Evolutionary conservation across 2,888 invertebrate species (phyloP).

Genomic region (Antheraea yamamai): DNA sequence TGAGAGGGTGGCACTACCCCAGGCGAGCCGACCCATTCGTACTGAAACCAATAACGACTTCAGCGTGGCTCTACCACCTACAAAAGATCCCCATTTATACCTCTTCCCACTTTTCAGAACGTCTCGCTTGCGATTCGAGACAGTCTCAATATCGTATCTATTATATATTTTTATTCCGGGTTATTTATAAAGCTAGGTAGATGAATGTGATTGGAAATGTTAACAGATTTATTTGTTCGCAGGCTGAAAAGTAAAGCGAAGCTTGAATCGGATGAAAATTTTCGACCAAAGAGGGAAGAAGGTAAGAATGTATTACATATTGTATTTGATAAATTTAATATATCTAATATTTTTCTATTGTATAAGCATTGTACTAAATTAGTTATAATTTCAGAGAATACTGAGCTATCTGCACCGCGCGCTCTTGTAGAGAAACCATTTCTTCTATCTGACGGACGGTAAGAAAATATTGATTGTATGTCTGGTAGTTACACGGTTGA

Average conservation of each 20-base stretch:
- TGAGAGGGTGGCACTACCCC: too few species aligned
- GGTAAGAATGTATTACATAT: conserved; percentile 47
- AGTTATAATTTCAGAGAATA: conserved; percentile 51
- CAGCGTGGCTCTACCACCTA: too few species aligned
- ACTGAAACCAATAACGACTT: too few species aligned
- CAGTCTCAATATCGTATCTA: too few species aligned
- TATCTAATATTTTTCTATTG: background rate
- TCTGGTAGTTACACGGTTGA: too few species aligned
- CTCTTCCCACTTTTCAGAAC: too few species aligned
- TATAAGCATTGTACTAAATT: background rate
- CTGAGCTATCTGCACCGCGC: conserved; percentile 83
- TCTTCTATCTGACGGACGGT: conserved; percentile 90
- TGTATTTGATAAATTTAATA: background rate
- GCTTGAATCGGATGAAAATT: conserved; percentile 61
- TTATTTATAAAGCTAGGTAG: too few species aligned
- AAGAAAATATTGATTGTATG: conserved; percentile 29
- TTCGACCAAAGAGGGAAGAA: conserved; percentile 56
- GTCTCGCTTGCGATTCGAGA: too few species aligned
- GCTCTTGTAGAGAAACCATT: conserved; percentile 91
- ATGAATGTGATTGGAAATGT: background rate
- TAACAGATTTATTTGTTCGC: conserved; percentile 41
- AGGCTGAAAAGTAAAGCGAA: conserved; percentile 68
- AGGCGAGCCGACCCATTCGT: too few species aligned
- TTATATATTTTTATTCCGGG: too few species aligned
- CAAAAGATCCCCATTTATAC: too few species aligned